A percentile compares a stretch with the other conserved stretches of the same genome.
Conservation (phyloP, 2,113 vertebrate species). For the Tachysurus vachellii region DNA sequence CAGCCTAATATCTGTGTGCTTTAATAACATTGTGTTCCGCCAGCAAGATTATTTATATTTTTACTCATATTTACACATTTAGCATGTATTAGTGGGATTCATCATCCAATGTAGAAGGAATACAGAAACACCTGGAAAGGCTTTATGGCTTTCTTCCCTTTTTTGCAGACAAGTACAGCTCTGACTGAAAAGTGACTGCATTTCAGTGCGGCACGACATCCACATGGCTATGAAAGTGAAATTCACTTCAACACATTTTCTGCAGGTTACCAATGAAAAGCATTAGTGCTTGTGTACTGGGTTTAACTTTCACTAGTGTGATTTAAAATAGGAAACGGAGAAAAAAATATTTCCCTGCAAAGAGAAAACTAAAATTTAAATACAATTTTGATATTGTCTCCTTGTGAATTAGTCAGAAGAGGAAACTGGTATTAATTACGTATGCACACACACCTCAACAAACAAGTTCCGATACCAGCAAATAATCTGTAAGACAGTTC, state of each 20-base stretch:
- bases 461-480: neutral
- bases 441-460: neutral
- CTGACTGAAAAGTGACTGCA: neutral
- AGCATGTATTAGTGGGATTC: neutral
- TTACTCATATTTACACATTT: neutral
- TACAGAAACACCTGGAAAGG: neutral
- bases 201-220: neutral
- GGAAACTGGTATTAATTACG: neutral
- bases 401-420: too few species aligned
- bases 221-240: neutral
- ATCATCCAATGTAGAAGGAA: neutral
- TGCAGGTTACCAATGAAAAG: neutral
- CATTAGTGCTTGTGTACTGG: neutral
- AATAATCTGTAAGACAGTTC: neutral
- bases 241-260: neutral
- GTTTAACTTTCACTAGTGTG: neutral
- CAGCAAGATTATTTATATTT: neutral
- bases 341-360: neutral
- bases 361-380: too few species aligned
- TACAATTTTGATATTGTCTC: too few species aligned
- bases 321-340: neutral
- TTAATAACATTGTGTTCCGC: neutral
- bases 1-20: neutral
- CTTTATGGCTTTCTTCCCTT: neutral
- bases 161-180: neutral